A percentile compares a stretch with the other conserved stretches of the same genome.
Conservation (phyloP, 2,888 invertebrate species). For the Catocala fraxini region DNA sequence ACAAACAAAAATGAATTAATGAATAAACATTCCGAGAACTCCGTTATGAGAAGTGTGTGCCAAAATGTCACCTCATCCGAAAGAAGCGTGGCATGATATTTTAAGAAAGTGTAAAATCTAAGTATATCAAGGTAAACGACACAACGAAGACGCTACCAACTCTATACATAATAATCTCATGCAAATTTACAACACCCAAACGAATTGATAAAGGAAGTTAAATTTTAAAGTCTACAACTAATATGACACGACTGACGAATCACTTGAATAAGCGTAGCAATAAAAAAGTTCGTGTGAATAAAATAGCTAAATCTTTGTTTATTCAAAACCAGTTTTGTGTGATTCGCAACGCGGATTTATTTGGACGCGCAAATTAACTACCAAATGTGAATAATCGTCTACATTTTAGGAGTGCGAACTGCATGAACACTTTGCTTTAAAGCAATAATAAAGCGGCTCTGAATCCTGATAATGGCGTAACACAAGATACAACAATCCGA, state of each 20-base stretch:
- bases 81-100: constrained; percentile 53
- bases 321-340: constrained; percentile 47
- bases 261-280: constrained; percentile 19
- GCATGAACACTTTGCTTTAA: background rate
- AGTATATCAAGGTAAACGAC: constrained; percentile 69
- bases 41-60: constrained; percentile 49
- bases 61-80: constrained; percentile 57
- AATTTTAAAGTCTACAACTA: constrained; percentile 18
- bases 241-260: constrained; percentile 9
- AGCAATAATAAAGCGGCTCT: constrained; percentile 2
- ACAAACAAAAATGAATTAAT: constrained; percentile 34
- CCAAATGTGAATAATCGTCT: constrained; percentile 34
- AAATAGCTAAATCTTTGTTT: constrained; percentile 46
- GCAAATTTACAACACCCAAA: constrained; percentile 27
- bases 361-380: constrained; percentile 33
- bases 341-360: constrained; percentile 45
- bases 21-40: constrained; percentile 54
- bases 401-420: constrained; percentile 4
- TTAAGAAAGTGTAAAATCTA: constrained; percentile 57
- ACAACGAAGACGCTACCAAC: constrained; percentile 35
- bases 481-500: constrained; percentile 15
- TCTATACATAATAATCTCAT: constrained; percentile 20
- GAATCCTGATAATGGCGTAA: constrained; percentile 9
- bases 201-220: constrained; percentile 27
- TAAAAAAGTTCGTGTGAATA: constrained; percentile 30